Conservation (phyloP, 2,888 invertebrate species). For the Sympetrum striolatum region DNA sequence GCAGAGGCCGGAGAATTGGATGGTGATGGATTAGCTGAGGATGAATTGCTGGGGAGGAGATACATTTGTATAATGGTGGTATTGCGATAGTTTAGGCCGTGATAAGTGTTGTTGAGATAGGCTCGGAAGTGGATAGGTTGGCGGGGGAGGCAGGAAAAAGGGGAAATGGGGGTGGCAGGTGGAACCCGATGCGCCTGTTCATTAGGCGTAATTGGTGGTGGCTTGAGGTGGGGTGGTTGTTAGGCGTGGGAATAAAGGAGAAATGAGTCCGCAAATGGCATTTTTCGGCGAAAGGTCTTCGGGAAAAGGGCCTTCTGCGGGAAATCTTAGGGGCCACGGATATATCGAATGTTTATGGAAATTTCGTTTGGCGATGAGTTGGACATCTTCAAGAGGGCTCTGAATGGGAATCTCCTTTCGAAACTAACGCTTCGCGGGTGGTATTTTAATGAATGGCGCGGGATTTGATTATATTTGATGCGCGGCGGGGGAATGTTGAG, state of each 20-base stretch:
- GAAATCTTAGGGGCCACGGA: not conserved
- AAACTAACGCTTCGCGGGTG: not conserved
- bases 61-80: too few species aligned
- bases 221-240: not conserved
- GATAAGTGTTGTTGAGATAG: not conserved
- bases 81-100: not conserved
- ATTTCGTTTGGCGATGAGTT: not conserved
- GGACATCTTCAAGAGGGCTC: not conserved
- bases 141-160: not conserved
- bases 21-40: too few species aligned
- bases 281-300: not conserved
- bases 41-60: not conserved
- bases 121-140: not conserved
- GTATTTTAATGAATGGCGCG: not conserved
- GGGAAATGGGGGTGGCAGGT: not conserved
- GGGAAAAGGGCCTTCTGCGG: not conserved
- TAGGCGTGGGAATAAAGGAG: not conserved
- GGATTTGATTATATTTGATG: too few species aligned
- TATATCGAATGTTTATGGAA: not conserved
- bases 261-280: not conserved
- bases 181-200: not conserved
- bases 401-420: not conserved
- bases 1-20: too few species aligned
- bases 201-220: not conserved
- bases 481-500: too few species aligned